Evolutionary conservation across 1,140 invertebrate species (phyloP).

Genomic region (Centruroides sculpturatus): DNA sequence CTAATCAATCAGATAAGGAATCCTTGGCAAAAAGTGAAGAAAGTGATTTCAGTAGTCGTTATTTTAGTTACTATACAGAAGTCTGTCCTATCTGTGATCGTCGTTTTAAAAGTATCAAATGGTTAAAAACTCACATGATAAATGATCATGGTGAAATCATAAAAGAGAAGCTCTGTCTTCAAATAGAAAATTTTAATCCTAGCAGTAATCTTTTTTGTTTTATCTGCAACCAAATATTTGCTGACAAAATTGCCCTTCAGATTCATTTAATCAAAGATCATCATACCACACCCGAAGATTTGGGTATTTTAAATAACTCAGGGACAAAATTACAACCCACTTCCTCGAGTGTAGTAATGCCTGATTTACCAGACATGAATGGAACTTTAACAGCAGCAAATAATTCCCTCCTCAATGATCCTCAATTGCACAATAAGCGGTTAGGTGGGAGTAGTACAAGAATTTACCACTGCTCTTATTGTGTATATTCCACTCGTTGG

Average conservation of each 20-base stretch:
- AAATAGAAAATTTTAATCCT: background rate
- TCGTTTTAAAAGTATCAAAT: conserved; percentile 73
- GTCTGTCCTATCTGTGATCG: conserved; percentile 73
- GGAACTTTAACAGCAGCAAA: background rate
- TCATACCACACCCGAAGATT: conserved; percentile 24
- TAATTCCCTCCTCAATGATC: background rate
- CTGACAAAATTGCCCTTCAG: conserved; percentile 35
- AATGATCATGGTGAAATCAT: conserved; percentile 64
- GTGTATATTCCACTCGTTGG: conserved; percentile 73
- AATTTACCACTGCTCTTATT: conserved; percentile 73
- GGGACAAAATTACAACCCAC: background rate
- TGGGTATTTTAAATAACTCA: conserved; percentile 7
- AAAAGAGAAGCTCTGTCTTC: conserved; percentile 36
- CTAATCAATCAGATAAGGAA: background rate
- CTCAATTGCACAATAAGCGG: conserved; percentile 1
- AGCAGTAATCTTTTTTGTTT: conserved; percentile 24
- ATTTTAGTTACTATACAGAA: conserved; percentile 56
- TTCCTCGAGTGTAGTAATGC: background rate
- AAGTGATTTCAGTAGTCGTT: conserved; percentile 24
- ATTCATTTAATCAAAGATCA: conserved; percentile 41
- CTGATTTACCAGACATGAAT: background rate
- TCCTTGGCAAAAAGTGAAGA: conserved; percentile 3
- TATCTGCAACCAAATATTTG: conserved; percentile 34
- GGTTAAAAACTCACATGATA: conserved; percentile 70
- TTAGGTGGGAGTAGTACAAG: conserved; percentile 32